Base-by-base conservation (phyloP, 1,140 invertebrate genomes). In the Akabosia matsudoensis region DNA sequence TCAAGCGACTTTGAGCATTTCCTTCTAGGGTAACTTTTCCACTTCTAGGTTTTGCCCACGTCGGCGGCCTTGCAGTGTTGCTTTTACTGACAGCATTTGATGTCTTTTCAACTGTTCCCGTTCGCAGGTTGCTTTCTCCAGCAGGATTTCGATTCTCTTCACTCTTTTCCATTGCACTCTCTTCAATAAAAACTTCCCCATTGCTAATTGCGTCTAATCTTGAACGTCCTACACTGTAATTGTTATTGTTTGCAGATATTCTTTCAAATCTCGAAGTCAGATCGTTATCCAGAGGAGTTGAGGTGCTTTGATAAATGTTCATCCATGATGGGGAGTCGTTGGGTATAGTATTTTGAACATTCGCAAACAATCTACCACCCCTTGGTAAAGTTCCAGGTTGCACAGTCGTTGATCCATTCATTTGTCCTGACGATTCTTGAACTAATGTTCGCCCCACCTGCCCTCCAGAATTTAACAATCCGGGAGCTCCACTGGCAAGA, bases 231-330 rank as follows among this genome's bases (percentile, higher is more conserved):
- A 67, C 3, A n/a, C 26, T 67, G 28, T 67, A 67, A n/a, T 67
- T 67, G 28, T 67, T 67, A 24, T 72, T 72, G 26, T 7, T 64
- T 2, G 76, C 78, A 31, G 64, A 26, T 0, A 79, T 45, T 56
- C 75, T 73, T 61, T 79, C 78, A 26, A 79, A 61, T 24, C 78
- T 37, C n/a, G 78, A 73, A 52, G 67, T 67, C 16, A 79, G 33
- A 33, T 79, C 78, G 22, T 70, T 52, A 24, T 79, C 45, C 31
- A 34, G 74, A 31, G 71, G 22, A 34, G 51, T 77, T 22, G 70
- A 34, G 1, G 78, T 79, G 26, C 78, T 79, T 70, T 79, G 78
- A 37, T 79, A 79, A 24, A 79, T 75, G 45, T 79, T 45, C 73
- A 79, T 73, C 78, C 78, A 79, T 0, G 78, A 79, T 16, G 78